Evolutionary conservation across 2,797 vertebrate species (phyloP).

Genomic region (Muraenolepis orangiensis): DNA sequence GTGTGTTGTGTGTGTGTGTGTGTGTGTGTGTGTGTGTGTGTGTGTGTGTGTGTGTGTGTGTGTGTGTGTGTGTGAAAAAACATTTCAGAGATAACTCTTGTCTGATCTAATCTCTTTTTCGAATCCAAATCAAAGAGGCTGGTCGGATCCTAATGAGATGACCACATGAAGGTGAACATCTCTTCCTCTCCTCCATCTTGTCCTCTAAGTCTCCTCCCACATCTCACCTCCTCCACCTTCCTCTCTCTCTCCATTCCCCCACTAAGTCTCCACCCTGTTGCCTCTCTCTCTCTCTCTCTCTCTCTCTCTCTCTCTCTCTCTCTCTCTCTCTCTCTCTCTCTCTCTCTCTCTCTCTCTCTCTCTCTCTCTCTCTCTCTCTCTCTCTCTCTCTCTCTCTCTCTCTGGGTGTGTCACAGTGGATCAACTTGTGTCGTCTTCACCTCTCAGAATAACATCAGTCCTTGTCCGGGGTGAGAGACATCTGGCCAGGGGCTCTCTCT

Average conservation of each 20-base stretch:
- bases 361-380: no score
- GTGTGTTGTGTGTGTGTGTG: neutral
- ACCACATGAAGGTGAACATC: neutral
- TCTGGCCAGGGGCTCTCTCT: neutral
- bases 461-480: neutral
- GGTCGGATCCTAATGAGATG: neutral
- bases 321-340: neutral
- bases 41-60: neutral
- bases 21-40: no score
- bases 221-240: neutral
- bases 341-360: no score
- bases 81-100: neutral
- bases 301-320: neutral
- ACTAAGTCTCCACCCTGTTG: neutral
- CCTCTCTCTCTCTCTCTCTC: neutral
- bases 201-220: neutral
- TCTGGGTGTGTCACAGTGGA: neutral
- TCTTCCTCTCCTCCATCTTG: neutral
- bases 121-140: neutral
- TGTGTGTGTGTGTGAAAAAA: neutral
- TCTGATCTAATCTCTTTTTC: neutral
- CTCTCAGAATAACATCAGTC: neutral
- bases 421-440: neutral
- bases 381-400: no score
- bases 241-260: slow-evolving; percentile 17